phyloP scores from a whole-genome alignment of 2,797 vertebrate genomes.

The Oreortyx pictus region DNA sequence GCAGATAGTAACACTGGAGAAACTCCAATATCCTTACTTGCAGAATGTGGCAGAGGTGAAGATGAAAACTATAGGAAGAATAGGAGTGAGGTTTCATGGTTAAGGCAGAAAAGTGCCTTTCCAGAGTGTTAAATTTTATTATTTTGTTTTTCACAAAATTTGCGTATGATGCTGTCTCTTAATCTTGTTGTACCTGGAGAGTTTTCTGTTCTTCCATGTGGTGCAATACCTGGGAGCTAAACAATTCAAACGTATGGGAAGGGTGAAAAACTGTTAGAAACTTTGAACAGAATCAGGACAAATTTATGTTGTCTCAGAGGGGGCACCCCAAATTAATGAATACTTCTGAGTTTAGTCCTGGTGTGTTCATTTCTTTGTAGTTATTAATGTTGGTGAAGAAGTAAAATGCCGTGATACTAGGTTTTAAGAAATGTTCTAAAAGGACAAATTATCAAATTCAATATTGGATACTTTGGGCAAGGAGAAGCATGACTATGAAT shows the following conservation, averaged over 20 bases:
- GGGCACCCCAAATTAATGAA: background rate
- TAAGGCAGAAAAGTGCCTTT: background rate
- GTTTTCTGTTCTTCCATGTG: accelerated
- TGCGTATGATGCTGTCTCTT: background rate
- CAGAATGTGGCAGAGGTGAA: background rate
- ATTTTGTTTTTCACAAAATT: background rate
- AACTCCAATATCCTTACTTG: background rate
- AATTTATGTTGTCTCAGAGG: background rate
- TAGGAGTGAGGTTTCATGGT: background rate
- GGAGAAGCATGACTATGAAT: background rate
- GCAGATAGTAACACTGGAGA: background rate
- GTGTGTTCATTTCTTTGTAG: background rate
- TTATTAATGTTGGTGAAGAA: background rate
- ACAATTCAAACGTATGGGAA: background rate
- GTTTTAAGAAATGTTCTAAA: background rate
- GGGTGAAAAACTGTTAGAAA: background rate
- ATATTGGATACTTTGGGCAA: background rate
- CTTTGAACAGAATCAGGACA: background rate
- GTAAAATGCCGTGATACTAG: background rate
- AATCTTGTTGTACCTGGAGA: background rate
- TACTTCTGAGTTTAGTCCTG: background rate
- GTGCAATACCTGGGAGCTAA: background rate
- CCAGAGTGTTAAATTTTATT: background rate
- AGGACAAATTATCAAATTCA: background rate
- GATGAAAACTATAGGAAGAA: background rate